Conservation (phyloP, 2,113 vertebrate species). For the Falcunculus frontatus region DNA sequence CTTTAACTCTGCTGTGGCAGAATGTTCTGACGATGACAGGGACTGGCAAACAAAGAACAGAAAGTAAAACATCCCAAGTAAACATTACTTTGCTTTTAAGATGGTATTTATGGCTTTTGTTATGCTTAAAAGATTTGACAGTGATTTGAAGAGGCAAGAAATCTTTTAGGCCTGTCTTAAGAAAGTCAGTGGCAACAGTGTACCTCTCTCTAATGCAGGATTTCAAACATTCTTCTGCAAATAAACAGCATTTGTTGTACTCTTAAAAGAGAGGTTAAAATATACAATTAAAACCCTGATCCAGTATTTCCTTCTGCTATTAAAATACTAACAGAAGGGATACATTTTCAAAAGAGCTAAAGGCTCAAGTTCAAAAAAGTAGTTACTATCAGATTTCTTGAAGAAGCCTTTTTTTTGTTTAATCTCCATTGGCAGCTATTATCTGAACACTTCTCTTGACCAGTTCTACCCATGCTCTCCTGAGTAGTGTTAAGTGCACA, state of each 20-base stretch:
- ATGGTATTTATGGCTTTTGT: neutral
- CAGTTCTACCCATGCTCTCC: neutral
- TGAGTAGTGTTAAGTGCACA: fast-evolving
- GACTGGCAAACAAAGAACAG: neutral
- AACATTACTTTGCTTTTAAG: neutral
- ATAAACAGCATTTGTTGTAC: neutral
- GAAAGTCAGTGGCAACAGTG: neutral
- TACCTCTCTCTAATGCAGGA: neutral
- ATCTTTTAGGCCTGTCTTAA: neutral
- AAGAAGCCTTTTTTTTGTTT: neutral
- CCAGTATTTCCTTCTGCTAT: neutral
- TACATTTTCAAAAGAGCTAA: neutral
- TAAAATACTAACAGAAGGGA: neutral
- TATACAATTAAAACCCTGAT: neutral
- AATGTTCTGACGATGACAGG: neutral
- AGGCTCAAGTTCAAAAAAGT: neutral
- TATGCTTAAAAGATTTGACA: neutral
- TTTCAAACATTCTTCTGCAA: neutral
- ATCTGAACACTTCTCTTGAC: neutral
- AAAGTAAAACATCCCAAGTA: neutral
- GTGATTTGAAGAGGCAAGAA: neutral
- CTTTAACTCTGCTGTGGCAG: neutral
- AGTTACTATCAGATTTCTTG: neutral
- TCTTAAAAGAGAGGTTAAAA: neutral
- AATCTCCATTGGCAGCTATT: neutral